A percentile compares a stretch with the other conserved stretches of the same genome.
Conservation (phyloP, 2,113 vertebrate species). For the Entosphenus tridentatus region DNA sequence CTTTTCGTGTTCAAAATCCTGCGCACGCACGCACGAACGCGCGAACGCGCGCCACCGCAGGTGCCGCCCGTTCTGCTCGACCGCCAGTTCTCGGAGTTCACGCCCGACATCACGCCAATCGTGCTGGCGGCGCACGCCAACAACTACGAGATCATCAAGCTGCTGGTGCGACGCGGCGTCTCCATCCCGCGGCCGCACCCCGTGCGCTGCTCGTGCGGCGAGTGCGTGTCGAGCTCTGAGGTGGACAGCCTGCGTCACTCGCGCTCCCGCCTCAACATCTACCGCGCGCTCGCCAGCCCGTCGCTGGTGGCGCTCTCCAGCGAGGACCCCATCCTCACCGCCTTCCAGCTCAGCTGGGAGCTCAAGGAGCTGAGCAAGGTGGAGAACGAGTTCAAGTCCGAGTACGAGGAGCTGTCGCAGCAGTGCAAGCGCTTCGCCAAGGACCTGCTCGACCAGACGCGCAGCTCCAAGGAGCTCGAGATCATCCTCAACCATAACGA, state of each 20-base stretch:
- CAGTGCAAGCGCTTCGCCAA: constrained; percentile 83
- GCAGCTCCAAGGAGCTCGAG: constrained; percentile 76
- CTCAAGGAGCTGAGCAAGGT: constrained; percentile 77
- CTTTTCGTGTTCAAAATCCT: no score
- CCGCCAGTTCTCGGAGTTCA: constrained; percentile 90
- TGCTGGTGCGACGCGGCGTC: constrained; percentile 76
- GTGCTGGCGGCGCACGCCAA: constrained; percentile 93
- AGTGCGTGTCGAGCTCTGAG: constrained; percentile 64
- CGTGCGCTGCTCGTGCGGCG: constrained; percentile 71
- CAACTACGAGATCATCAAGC: constrained; percentile 89
- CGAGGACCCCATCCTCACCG: constrained; percentile 84
- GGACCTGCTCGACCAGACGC: constrained; percentile 79
- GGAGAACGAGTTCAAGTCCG: constrained; percentile 85
- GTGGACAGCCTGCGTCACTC: constrained; percentile 82
- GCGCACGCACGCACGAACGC: no score
- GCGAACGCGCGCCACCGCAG: constrained; percentile 18
- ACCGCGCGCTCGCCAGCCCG: constrained; percentile 66
- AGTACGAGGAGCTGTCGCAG: constrained; percentile 67
- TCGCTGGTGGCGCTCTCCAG: constrained; percentile 75
- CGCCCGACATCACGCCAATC: constrained; percentile 86
- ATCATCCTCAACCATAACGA: constrained; percentile 87
- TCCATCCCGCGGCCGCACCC: constrained; percentile 71
- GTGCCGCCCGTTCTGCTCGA: constrained; percentile 68
- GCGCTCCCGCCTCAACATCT: constrained; percentile 76
- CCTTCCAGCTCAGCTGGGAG: constrained; percentile 89